These are phyloP conservation scores for Acanthiza pusilla DNA, from an alignment of 2,797 vertebrate species.

Conservation along the genomic window DNA sequence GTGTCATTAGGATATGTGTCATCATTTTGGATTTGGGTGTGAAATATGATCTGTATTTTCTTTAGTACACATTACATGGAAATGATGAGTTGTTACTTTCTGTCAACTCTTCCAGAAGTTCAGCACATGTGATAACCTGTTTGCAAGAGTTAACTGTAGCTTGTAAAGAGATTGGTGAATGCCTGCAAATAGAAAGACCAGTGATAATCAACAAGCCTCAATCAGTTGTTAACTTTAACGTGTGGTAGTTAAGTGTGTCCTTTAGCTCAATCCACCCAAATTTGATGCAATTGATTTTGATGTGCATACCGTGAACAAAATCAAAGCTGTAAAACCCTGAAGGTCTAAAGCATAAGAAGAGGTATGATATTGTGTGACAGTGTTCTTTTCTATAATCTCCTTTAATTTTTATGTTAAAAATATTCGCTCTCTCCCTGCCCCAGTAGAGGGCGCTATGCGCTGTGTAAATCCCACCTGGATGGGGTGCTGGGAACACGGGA, in stretches of 20 bases:
- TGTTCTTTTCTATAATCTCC: neutral
- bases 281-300: neutral
- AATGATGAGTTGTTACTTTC: neutral
- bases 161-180: neutral
- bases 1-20: neutral
- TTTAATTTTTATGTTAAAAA: neutral
- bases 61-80: neutral
- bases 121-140: neutral
- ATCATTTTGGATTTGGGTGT: neutral
- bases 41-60: neutral
- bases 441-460: conserved; percentile 57
- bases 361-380: fast-evolving
- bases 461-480: neutral
- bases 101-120: neutral
- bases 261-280: neutral
- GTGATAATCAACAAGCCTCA: neutral
- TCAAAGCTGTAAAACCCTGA: neutral
- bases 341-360: neutral
- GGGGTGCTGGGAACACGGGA: neutral
- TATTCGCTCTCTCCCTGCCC: neutral
- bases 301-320: neutral
- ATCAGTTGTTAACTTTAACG: neutral
- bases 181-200: neutral
- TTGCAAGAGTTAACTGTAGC: neutral
- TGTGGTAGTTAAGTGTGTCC: neutral